Evolutionary conservation across 53 echinoderm and acorn worm genomes (phyloP), one percentile per base, ranked within the genome.

Genomic region (Paracentrotus lividus): DNA sequence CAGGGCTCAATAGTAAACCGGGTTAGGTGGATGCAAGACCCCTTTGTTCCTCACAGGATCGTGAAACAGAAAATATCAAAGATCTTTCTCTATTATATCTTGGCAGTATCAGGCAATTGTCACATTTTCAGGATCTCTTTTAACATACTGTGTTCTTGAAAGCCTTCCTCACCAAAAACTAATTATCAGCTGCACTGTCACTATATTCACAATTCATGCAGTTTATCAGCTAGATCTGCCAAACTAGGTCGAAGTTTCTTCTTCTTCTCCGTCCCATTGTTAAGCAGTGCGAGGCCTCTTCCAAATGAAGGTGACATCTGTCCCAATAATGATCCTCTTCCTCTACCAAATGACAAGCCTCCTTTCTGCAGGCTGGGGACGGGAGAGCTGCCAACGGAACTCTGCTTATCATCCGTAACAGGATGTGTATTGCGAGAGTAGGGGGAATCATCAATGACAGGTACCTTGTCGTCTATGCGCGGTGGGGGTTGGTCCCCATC

Each of bases 201-300:
- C 38, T 20, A 44, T 42, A 44, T 66, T 64, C 90, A 90, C 66
- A 90, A 75, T 31, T 90, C 90, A 68, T 90, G 67, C 15, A 90
- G 49, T 36, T 34, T 44, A 49, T 51, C 72, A 5, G 52, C 52
- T 18, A 90, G 32, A 47, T 90, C 90, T 24, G 90, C 90, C 72
- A 90, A 38, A 24, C 90, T 90, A 36, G 90, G 90, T 49, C 90
- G 31, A 34, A 20, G 90, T 44, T 31, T 59, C 45, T 59, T 90
- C 45, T 59, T 90, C 53, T 90, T 68, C 75, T 69, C 38, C 32
- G 6, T 49, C 51, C 53, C 90, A 4, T n/a, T 21, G 43, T 8
- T 44, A 56, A 64, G 65, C 89, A 58, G 2, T 10, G 81, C 44
- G 0, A 58, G 61, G 6, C 60, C 89, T 20, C 60, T 59, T 27